These are phyloP conservation scores for Amphimedon queenslandica DNA, from an alignment of 37 sponge, comb jelly and placozoan species.

Conservation along the genomic window DNA sequence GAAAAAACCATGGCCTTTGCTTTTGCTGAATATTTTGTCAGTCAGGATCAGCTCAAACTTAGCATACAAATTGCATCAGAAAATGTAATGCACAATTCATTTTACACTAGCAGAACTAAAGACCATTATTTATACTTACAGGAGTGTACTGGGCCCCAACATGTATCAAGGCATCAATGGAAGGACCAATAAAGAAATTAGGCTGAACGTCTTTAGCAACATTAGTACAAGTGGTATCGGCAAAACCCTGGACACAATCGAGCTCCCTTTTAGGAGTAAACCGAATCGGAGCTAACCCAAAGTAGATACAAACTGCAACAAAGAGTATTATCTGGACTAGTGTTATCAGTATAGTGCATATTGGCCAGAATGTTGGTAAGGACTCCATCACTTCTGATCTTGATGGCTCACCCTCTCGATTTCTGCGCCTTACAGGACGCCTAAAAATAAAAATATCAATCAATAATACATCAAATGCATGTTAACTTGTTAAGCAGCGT, in stretches of 20 bases:
- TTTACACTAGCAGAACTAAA: no score
- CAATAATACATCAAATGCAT: no score
- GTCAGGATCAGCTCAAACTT: no score
- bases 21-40: no score
- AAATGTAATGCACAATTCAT: no score
- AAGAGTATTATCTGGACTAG: constrained; percentile 50
- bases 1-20: no score
- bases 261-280: constrained; percentile 24
- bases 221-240: not conserved
- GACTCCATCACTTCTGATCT: constrained; percentile 50
- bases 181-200: constrained; percentile 89
- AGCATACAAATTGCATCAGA: no score
- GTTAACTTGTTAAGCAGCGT: no score
- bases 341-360: constrained; percentile 67
- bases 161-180: constrained; percentile 57
- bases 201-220: constrained; percentile 29
- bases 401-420: constrained; percentile 13
- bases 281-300: constrained; percentile 38
- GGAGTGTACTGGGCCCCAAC: constrained; percentile 84
- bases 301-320: constrained; percentile 26
- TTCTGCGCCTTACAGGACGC: no score
- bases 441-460: no score
- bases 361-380: constrained; percentile 84
- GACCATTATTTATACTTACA: constrained; percentile 46
- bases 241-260: constrained; percentile 15